A percentile compares a stretch with the other conserved stretches of the same genome.
These are phyloP conservation scores for Busseola fusca DNA, from an alignment of 2,888 invertebrate species.

Conservation along the genomic window DNA sequence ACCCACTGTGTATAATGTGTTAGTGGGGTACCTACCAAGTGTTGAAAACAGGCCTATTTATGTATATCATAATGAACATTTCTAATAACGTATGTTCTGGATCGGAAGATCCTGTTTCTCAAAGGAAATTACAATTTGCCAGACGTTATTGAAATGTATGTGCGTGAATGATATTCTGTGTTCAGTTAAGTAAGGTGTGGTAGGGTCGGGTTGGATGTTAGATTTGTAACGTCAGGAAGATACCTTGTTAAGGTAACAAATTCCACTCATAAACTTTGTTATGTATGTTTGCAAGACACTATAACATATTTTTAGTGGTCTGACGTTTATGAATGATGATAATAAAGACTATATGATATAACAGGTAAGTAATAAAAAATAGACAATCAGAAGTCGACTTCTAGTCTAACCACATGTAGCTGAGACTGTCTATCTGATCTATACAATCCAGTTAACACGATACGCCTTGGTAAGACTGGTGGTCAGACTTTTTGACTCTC, in stretches of 20 bases:
- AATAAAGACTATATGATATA: neutral
- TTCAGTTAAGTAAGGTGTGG: neutral
- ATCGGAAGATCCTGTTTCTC: neutral
- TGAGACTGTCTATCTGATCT: neutral
- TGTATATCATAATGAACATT: neutral
- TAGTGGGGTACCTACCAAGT: neutral
- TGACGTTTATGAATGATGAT: neutral
- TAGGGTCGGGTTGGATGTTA: neutral
- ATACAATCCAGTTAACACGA: neutral
- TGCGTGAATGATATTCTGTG: neutral
- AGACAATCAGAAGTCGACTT: neutral
- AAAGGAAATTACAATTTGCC: conserved; percentile 7
- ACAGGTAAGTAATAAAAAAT: neutral
- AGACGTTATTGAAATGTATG: conserved; percentile 4
- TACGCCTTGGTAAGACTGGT: neutral
- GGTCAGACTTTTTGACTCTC: too few relatives aligned
- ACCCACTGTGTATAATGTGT: neutral
- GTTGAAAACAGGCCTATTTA: neutral
- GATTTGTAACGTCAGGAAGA: neutral
- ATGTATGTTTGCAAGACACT: neutral
- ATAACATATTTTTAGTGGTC: neutral
- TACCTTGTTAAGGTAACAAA: neutral
- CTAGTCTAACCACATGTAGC: too few relatives aligned
- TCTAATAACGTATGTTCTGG: conserved; percentile 4
- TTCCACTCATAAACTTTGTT: neutral